Conservation (phyloP, 2,888 invertebrate genomes). For the Stegophylla sp. region DNA sequence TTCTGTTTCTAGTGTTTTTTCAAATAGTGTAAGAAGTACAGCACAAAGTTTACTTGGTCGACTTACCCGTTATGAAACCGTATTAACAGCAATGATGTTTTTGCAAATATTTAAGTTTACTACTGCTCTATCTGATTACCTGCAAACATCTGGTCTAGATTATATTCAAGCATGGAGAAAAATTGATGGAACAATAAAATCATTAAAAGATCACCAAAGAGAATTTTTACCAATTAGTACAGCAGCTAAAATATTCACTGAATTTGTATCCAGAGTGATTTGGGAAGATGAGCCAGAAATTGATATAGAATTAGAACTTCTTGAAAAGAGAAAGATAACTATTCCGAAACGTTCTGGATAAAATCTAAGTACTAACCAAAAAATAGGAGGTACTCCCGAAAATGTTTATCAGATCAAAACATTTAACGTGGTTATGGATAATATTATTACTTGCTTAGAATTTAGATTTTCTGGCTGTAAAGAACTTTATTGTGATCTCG, state of each 20-base stretch:
- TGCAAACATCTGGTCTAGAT: slow-evolving; percentile 41
- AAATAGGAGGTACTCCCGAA: slow-evolving; percentile 23
- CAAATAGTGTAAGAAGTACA: slow-evolving; percentile 3
- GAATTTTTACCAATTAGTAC: not conserved
- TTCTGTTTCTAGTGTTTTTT: slow-evolving; percentile 3
- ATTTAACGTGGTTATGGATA: slow-evolving; percentile 16
- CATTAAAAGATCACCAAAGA: not conserved
- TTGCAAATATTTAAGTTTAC: slow-evolving; percentile 38
- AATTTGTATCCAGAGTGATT: not conserved
- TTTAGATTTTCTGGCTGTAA: slow-evolving; percentile 16
- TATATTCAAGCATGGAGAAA: slow-evolving; percentile 18
- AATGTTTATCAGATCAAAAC: slow-evolving; percentile 12
- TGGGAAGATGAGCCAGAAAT: slow-evolving; percentile 22
- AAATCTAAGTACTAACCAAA: not conserved
- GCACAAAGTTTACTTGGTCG: slow-evolving; percentile 12
- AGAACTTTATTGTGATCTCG: slow-evolving; percentile 21
- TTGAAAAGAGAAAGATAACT: slow-evolving; percentile 9
- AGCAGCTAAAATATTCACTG: slow-evolving; percentile 5
- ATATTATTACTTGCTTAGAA: slow-evolving; percentile 24
- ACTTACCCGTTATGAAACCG: slow-evolving; percentile 27
- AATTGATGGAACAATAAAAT: not conserved
- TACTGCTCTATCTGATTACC: slow-evolving; percentile 29
- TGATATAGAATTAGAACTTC: slow-evolving; percentile 17
- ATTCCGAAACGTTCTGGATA: slow-evolving; percentile 1
- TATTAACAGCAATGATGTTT: slow-evolving; percentile 30